Percentiles rank a stretch among this genome's conserved stretches.
Conservation (phyloP, 2,888 invertebrate species). For the Protonemura montana region DNA sequence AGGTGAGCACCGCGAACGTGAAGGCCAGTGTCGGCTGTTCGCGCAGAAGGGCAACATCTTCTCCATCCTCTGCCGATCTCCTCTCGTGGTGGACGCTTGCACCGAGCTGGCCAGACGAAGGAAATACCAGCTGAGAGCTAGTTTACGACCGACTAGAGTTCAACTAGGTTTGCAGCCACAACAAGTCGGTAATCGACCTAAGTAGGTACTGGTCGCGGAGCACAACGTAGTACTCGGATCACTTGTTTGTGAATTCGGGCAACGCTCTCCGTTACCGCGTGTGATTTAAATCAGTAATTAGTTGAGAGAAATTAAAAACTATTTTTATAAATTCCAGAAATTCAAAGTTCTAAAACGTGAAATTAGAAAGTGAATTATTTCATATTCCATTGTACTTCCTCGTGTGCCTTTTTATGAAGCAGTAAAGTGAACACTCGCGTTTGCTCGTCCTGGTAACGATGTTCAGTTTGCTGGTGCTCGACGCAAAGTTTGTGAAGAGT, state of each 20-base stretch:
- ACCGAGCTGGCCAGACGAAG: not conserved
- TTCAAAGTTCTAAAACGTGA: not conserved
- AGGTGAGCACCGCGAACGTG: not conserved
- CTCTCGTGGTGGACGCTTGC: not conserved
- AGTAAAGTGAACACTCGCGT: not conserved
- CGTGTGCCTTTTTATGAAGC: not conserved
- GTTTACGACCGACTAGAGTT: not conserved
- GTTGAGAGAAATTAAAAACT: not conserved
- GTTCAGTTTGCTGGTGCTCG: not conserved
- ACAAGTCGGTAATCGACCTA: not conserved
- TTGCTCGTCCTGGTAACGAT: not conserved
- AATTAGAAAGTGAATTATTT: constrained; percentile 21
- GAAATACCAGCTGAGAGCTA: constrained; percentile 14
- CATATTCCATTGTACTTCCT: not conserved
- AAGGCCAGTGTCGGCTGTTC: not conserved
- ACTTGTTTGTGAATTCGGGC: not conserved
- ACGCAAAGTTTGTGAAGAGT: not conserved
- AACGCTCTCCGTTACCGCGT: not conserved
- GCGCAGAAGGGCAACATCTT: constrained; percentile 14
- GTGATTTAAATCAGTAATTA: not conserved
- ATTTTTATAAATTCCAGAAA: not conserved
- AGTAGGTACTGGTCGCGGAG: not conserved
- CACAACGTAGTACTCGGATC: not conserved
- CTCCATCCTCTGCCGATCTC: not conserved
- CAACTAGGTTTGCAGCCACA: constrained; percentile 13